A percentile compares a stretch with the other conserved stretches of the same genome.
These are phyloP conservation scores for Trachelus stipa DNA, from an alignment of 2,888 invertebrate genomes.

Conservation along the genomic window DNA sequence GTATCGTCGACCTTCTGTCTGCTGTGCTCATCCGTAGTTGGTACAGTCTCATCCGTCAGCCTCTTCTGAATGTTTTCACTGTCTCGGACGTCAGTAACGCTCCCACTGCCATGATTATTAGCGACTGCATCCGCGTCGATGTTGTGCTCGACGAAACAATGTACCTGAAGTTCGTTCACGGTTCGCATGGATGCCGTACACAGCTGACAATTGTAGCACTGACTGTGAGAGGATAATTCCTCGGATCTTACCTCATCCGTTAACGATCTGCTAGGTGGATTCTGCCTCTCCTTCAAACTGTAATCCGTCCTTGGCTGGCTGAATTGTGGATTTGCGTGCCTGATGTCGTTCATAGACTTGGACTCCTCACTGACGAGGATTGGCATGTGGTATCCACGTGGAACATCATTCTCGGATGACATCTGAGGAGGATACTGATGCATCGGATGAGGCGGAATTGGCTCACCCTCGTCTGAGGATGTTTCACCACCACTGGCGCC, in stretches of 20 bases:
- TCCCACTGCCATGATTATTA: constrained; percentile 41
- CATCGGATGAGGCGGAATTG: constrained; percentile 49
- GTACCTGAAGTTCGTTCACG: constrained; percentile 54
- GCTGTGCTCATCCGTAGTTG: constrained; percentile 67
- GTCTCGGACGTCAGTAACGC: constrained; percentile 65
- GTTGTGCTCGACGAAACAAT: constrained; percentile 58
- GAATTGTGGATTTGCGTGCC: constrained; percentile 40
- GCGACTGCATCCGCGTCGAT: constrained; percentile 46
- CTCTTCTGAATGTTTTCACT: constrained; percentile 66
- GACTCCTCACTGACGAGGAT: constrained; percentile 42
- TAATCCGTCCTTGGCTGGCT: constrained; percentile 36
- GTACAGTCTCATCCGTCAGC: constrained; percentile 64
- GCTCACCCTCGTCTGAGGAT: constrained; percentile 71
- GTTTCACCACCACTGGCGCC: constrained; percentile 68
- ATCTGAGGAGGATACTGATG: constrained; percentile 41
- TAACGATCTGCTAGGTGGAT: constrained; percentile 8
- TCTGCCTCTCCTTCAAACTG: constrained; percentile 29
- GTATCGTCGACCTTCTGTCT: constrained; percentile 74
- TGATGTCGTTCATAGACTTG: constrained; percentile 39
- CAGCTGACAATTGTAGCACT: constrained; percentile 55
- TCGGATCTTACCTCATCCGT: constrained; percentile 8
- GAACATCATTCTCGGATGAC: constrained; percentile 36
- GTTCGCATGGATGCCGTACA: constrained; percentile 51
- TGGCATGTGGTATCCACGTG: constrained; percentile 52
- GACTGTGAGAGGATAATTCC: constrained; percentile 2